Percentiles rank a stretch among this genome's conserved stretches.
phyloP scores from a whole-genome alignment of 2,113 vertebrate species.

The Athene noctua region DNA sequence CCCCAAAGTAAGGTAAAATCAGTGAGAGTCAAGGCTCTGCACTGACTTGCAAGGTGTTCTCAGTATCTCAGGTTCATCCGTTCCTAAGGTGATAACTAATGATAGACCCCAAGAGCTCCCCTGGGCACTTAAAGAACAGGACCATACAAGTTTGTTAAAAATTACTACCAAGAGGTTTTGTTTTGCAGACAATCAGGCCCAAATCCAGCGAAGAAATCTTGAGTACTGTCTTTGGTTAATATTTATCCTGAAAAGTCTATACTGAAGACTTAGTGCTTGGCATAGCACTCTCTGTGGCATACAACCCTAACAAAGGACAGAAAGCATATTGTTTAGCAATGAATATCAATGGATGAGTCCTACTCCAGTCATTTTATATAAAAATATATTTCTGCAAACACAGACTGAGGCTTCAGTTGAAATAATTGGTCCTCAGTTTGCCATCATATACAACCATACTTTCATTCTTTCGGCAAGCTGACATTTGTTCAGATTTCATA shows the following conservation, averaged over 20 bases:
- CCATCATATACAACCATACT: neutral
- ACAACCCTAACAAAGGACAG: neutral
- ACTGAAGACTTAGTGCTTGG: neutral
- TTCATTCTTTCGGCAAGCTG: neutral
- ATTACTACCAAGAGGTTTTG: neutral
- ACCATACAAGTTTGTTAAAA: neutral
- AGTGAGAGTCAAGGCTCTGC: neutral
- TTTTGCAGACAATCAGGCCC: neutral
- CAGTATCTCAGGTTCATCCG: neutral
- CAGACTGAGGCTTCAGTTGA: neutral
- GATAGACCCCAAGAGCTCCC: neutral
- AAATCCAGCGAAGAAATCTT: neutral
- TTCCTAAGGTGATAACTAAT: neutral
- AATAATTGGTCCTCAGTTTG: neutral
- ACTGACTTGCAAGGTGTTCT: neutral
- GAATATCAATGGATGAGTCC: neutral
- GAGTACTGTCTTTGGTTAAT: neutral
- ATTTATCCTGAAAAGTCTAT: neutral
- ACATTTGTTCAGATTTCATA: constrained; percentile 36
- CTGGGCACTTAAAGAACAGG: neutral
- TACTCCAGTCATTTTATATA: neutral
- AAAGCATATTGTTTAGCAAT: neutral
- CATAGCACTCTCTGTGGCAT: neutral
- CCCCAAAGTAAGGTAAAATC: neutral
- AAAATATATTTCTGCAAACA: constrained; percentile 12